phyloP scores from a whole-genome alignment of 2,113 vertebrate species.

The Phodopus roborovskii region DNA sequence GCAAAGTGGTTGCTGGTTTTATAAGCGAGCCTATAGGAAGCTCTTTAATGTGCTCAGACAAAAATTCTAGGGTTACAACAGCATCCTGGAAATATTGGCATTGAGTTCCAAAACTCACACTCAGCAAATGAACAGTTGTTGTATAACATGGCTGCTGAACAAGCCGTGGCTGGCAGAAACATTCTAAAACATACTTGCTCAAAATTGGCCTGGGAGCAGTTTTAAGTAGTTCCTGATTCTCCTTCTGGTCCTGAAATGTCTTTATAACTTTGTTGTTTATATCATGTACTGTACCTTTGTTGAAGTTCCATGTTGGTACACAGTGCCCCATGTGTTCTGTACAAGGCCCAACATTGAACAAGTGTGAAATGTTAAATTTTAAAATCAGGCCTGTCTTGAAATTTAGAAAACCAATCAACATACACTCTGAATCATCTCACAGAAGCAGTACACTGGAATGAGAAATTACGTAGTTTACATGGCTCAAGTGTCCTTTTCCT shows the following conservation, averaged over 20 bases:
- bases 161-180: not conserved
- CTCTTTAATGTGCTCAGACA: not conserved
- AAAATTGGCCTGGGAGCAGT: not conserved
- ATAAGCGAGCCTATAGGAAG: not conserved
- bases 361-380: not conserved
- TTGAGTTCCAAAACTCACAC: not conserved
- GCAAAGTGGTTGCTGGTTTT: not conserved
- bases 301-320: not conserved
- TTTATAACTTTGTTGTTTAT: not conserved
- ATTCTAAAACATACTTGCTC: not conserved
- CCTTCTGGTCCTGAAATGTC: not conserved
- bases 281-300: too few relatives aligned
- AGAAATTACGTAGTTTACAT: not conserved
- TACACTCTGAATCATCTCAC: not conserved
- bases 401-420: not conserved
- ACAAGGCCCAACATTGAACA: not conserved
- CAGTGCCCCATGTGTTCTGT: not conserved
- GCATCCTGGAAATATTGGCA: not conserved
- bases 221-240: not conserved
- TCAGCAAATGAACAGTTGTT: not conserved
- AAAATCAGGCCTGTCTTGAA: not conserved
- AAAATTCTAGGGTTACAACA: not conserved
- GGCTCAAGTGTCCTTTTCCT: rapidly evolving
- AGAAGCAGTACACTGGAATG: too few relatives aligned
- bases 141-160: not conserved